Evolutionary conservation across 2,797 vertebrate genomes (phyloP).

Genomic region (Pseudochirops corinnae): DNA sequence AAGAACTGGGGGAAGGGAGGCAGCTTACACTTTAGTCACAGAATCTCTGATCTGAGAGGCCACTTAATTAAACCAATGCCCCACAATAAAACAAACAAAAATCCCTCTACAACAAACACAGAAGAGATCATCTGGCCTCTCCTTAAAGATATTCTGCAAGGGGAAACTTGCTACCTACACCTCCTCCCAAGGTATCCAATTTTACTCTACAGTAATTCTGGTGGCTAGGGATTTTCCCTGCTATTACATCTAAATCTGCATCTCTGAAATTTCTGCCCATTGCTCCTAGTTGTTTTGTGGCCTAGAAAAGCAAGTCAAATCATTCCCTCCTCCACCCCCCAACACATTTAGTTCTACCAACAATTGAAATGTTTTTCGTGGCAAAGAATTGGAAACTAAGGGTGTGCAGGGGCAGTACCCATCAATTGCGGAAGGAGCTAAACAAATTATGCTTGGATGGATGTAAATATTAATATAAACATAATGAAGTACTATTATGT

Average conservation of each 20-base stretch:
- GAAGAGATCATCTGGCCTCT: background rate
- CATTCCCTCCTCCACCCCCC: background rate
- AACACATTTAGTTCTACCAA: background rate
- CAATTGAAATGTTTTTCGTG: background rate
- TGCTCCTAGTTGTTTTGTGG: background rate
- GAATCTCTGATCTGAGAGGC: background rate
- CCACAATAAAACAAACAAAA: background rate
- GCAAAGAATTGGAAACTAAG: background rate
- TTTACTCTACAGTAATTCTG: background rate
- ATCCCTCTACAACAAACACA: background rate
- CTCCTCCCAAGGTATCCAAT: background rate
- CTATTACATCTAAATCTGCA: background rate
- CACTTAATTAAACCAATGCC: background rate
- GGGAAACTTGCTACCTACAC: too few relatives aligned
- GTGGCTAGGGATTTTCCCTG: background rate
- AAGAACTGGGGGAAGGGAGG: background rate
- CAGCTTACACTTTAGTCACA: background rate
- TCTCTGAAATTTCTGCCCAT: background rate
- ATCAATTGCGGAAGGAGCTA: background rate
- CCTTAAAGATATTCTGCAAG: background rate
- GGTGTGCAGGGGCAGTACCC: background rate
- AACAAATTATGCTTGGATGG: background rate
- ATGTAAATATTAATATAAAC: background rate
- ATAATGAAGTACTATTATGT: background rate
- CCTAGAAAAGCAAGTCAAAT: background rate